Conservation (phyloP, 2,888 invertebrate species). For the Stenurella melanura region DNA sequence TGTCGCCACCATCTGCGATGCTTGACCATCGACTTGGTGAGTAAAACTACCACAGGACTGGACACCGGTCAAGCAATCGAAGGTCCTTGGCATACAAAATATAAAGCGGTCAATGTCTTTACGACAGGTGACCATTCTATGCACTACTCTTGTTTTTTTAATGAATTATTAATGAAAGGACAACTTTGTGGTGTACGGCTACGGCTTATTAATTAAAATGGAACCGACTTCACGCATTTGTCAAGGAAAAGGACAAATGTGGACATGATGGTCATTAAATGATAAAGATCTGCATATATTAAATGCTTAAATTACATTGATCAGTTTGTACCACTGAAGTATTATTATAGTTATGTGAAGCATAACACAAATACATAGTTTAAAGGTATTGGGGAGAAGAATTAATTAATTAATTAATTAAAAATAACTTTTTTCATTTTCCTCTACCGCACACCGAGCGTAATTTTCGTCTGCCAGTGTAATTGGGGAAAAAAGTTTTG, state of each 20-base stretch:
- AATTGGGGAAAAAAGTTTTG: too few species aligned
- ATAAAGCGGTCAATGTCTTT: constrained; percentile 36
- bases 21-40: background rate
- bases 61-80: constrained; percentile 26
- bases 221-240: background rate
- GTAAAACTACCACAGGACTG: constrained; percentile 18
- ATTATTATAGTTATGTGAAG: too few species aligned
- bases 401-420: too few species aligned
- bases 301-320: background rate
- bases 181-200: constrained; percentile 2
- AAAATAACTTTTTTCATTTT: too few species aligned
- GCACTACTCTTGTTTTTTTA: constrained; percentile 9
- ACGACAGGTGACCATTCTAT: constrained; percentile 14
- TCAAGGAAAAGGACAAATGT: background rate
- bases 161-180: constrained; percentile 22
- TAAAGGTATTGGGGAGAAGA: too few species aligned
- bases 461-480: too few species aligned
- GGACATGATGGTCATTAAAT: background rate
- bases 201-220: constrained; percentile 18
- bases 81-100: constrained; percentile 38
- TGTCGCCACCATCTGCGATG: constrained; percentile 16
- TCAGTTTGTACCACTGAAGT: too few species aligned
- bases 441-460: too few species aligned
- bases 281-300: background rate
- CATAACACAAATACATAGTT: too few species aligned